Conservation (phyloP, 2,113 vertebrate genomes). For the Suncus etruscus region DNA sequence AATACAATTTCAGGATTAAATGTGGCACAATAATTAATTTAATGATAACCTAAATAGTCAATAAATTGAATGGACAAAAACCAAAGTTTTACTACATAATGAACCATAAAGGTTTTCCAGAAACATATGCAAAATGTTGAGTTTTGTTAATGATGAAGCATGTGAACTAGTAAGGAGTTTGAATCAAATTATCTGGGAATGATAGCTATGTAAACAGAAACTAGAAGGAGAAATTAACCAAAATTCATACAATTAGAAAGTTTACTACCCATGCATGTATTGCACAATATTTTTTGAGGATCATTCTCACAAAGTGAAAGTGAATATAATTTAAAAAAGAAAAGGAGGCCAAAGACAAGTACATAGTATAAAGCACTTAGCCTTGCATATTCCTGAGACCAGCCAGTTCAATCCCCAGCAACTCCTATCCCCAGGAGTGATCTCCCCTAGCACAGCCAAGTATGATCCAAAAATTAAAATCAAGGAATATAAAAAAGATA, state of each 20-base stretch:
- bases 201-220: neutral
- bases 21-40: neutral
- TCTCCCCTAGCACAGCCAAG: too few relatives aligned
- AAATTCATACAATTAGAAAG: neutral
- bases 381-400: too few relatives aligned
- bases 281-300: neutral
- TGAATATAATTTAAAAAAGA: neutral
- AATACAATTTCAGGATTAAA: conserved; percentile 35
- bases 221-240: neutral
- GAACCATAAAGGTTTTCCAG: conserved; percentile 3
- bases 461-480: too few relatives aligned
- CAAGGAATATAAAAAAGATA: neutral
- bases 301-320: conserved; percentile 39
- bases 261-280: neutral
- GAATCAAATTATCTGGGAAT: neutral
- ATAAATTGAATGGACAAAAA: neutral
- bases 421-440: neutral
- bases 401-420: too few relatives aligned
- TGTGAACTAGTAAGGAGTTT: neutral
- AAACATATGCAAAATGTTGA: neutral
- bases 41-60: neutral
- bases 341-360: neutral
- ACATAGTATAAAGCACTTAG: too few relatives aligned
- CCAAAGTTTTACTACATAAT: neutral
- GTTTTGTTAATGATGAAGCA: neutral